Conservation (phyloP, 2,888 invertebrate genomes). For the Colostygia pectinataria region DNA sequence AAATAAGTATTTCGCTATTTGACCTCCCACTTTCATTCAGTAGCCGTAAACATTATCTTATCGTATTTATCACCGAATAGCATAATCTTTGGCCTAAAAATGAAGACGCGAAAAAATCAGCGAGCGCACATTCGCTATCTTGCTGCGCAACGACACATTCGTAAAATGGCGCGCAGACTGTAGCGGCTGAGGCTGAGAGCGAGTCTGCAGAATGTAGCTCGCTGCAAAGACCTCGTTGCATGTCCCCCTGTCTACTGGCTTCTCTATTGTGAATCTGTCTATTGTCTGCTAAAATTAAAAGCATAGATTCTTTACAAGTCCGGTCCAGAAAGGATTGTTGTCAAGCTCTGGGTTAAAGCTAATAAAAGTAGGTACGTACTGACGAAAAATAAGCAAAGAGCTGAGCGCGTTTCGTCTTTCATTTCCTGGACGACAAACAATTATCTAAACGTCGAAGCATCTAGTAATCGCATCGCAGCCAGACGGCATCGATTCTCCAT, state of each 20-base stretch:
- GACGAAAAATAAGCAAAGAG: conserved; percentile 4
- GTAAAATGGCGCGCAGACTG: conserved; percentile 12
- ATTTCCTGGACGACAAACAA: conserved; percentile 28
- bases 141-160: conserved; percentile 22
- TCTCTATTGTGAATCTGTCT: conserved; percentile 35
- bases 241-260: conserved; percentile 32
- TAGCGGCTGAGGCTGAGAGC: not conserved
- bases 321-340: conserved; percentile 28
- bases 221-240: conserved; percentile 35
- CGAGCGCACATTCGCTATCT: conserved; percentile 40
- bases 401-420: conserved; percentile 11
- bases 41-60: conserved; percentile 36
- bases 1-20: conserved; percentile 33
- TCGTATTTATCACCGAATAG: conserved; percentile 28
- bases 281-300: conserved; percentile 34
- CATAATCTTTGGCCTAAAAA: conserved; percentile 35
- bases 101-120: conserved; percentile 26
- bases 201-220: conserved; percentile 30
- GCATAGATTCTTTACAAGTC: conserved; percentile 33
- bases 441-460: conserved; percentile 28
- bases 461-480: conserved; percentile 38
- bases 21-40: conserved; percentile 28
- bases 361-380: conserved; percentile 1
- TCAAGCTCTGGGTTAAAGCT: conserved; percentile 19
- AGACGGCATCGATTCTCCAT: conserved; percentile 62